Evolutionary conservation across 1,140 invertebrate species (phyloP).

Genomic region (Agrypnia vestita): DNA sequence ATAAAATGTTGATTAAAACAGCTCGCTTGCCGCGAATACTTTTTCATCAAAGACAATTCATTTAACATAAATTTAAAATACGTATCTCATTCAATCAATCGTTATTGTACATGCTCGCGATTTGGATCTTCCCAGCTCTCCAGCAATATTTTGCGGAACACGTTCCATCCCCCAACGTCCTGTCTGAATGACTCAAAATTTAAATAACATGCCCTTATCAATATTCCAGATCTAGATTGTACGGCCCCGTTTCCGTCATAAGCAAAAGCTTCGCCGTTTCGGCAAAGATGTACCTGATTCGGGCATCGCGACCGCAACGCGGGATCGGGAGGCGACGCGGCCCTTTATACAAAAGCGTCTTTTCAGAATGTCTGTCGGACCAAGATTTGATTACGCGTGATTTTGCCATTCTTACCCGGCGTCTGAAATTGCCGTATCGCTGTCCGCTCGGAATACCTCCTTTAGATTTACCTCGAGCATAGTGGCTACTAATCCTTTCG

Average conservation of each 20-base stretch:
- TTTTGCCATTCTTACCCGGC: neutral
- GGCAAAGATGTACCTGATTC: constrained; percentile 44
- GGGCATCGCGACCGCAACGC: neutral
- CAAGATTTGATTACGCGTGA: neutral
- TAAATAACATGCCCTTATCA: constrained; percentile 47
- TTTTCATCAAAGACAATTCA: too few species aligned
- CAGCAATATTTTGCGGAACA: constrained; percentile 21
- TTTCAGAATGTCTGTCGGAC: neutral
- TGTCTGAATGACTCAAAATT: constrained; percentile 40
- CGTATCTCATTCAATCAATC: neutral
- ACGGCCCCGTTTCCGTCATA: constrained; percentile 39
- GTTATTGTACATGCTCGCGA: neutral
- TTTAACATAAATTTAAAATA: too few species aligned
- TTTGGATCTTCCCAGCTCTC: neutral
- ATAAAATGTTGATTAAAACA: too few species aligned
- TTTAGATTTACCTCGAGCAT: neutral
- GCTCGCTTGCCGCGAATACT: too few species aligned
- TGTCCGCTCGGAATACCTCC: neutral
- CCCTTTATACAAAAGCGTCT: constrained; percentile 12
- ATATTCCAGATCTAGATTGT: constrained; percentile 46
- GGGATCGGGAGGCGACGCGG: neutral
- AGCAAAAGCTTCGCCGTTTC: constrained; percentile 41
- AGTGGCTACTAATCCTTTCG: neutral
- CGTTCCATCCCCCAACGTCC: constrained; percentile 17
- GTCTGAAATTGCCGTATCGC: neutral